Conservation (phyloP, 2,113 vertebrate species). For the Haplochromis burtoni region DNA sequence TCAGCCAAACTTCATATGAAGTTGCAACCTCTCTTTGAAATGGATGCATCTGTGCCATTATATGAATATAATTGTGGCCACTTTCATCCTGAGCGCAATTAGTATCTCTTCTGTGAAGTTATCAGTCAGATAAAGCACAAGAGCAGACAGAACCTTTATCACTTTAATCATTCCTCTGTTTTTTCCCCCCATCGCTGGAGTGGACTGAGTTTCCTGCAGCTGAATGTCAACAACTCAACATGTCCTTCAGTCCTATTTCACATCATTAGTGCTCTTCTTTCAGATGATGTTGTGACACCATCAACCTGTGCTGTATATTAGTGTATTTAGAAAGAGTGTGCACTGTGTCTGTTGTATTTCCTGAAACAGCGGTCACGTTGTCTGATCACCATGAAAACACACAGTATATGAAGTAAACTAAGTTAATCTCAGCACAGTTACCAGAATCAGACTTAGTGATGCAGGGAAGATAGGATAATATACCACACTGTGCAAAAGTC, state of each 20-base stretch:
- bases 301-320: not conserved
- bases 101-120: slow-evolving; percentile 56
- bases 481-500: not conserved
- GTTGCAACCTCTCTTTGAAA: slow-evolving; percentile 51
- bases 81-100: slow-evolving; percentile 57
- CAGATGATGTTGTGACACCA: not conserved
- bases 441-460: not conserved
- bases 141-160: slow-evolving; percentile 50
- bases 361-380: not conserved
- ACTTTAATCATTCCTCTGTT: slow-evolving; percentile 35
- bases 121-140: slow-evolving; percentile 46
- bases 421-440: not conserved
- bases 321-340: not conserved
- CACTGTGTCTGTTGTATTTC: not conserved
- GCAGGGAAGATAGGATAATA: not conserved
- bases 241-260: slow-evolving; percentile 19
- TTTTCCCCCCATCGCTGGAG: not conserved
- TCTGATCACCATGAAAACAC: not conserved
- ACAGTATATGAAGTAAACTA: not conserved
- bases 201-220: slow-evolving; percentile 13
- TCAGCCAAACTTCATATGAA: slow-evolving; percentile 42
- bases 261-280: slow-evolving; percentile 20
- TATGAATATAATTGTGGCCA: slow-evolving; percentile 61
- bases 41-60: slow-evolving; percentile 52
- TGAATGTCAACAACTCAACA: slow-evolving; percentile 40